A percentile compares a stretch with the other conserved stretches of the same genome.
Conservation (phyloP, 2,888 invertebrate species). For the Sarcophaga carnaria region DNA sequence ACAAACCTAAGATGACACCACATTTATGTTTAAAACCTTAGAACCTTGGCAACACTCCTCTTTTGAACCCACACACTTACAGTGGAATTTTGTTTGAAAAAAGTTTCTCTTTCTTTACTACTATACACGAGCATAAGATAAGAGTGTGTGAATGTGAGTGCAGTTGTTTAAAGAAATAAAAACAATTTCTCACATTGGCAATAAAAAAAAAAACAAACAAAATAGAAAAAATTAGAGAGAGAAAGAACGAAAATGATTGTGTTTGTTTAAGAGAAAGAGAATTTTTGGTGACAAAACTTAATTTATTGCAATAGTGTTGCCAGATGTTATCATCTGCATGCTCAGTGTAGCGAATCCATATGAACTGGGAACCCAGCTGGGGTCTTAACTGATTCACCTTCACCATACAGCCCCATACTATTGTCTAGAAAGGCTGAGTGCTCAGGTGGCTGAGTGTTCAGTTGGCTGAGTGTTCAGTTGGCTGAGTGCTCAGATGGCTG, state of each 20-base stretch:
- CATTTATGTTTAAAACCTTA: slow-evolving; percentile 12
- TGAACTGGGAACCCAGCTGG: too few species aligned
- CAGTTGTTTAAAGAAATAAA: slow-evolving; percentile 15
- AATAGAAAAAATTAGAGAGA: not conserved
- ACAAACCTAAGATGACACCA: not conserved
- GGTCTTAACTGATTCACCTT: too few species aligned
- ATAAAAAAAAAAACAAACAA: not conserved
- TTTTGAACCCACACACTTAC: not conserved
- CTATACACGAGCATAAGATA: not conserved
- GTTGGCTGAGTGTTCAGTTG: too few species aligned
- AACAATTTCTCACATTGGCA: not conserved
- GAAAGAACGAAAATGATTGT: not conserved
- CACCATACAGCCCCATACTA: too few species aligned
- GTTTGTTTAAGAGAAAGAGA: not conserved
- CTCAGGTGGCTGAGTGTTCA: too few species aligned
- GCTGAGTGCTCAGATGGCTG: too few species aligned
- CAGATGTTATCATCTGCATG: not conserved
- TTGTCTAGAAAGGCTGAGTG: too few species aligned
- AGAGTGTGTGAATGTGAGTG: not conserved
- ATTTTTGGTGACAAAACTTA: slow-evolving; percentile 39
- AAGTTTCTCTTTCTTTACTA: not conserved
- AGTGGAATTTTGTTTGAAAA: not conserved
- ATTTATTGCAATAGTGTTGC: slow-evolving; percentile 20
- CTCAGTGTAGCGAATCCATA: too few species aligned
- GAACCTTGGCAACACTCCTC: not conserved